phyloP scores from a whole-genome alignment of 2,797 vertebrate genomes.

The Syngnathus rostellatus region DNA sequence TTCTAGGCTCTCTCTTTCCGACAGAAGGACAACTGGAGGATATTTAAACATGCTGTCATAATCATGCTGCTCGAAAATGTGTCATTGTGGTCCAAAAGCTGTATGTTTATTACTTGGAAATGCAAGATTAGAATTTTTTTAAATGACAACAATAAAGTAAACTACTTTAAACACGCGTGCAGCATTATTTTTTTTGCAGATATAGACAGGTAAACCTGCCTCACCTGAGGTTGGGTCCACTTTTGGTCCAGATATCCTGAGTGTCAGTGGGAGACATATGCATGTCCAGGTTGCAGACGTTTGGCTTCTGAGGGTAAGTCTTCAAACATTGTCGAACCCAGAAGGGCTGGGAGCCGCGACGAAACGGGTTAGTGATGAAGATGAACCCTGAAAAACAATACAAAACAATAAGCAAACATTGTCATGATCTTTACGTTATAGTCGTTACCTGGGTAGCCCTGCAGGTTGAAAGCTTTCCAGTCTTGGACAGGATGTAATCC shows the following conservation, averaged over 20 bases:
- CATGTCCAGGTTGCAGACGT: conserved; percentile 89
- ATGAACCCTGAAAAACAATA: conserved; percentile 75
- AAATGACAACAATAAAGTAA: no score
- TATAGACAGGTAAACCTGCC: not conserved
- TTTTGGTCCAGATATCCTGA: conserved; percentile 80
- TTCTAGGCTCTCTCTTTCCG: conserved; percentile 53
- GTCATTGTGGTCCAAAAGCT: no score
- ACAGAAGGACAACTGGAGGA: not conserved
- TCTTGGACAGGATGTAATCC: conserved; percentile 77
- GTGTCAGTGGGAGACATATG: conserved; percentile 83
- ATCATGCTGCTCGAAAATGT: no score
- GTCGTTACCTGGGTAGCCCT: conserved; percentile 77
- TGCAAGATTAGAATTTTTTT: no score
- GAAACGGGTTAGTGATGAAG: conserved; percentile 87
- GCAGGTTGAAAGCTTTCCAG: conserved; percentile 82
- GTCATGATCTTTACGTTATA: not conserved
- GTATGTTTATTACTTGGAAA: no score
- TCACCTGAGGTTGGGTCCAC: conserved; percentile 73
- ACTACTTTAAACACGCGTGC: not conserved
- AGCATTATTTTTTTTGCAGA: not conserved
- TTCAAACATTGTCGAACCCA: conserved; percentile 91
- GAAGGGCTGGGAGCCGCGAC: conserved; percentile 76
- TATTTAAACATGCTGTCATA: not conserved
- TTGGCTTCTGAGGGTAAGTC: conserved; percentile 84
- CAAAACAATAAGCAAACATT: not conserved